These are phyloP conservation scores for Stegodyphus mimosarum DNA, from an alignment of 1,140 invertebrate species.

Conservation along the genomic window DNA sequence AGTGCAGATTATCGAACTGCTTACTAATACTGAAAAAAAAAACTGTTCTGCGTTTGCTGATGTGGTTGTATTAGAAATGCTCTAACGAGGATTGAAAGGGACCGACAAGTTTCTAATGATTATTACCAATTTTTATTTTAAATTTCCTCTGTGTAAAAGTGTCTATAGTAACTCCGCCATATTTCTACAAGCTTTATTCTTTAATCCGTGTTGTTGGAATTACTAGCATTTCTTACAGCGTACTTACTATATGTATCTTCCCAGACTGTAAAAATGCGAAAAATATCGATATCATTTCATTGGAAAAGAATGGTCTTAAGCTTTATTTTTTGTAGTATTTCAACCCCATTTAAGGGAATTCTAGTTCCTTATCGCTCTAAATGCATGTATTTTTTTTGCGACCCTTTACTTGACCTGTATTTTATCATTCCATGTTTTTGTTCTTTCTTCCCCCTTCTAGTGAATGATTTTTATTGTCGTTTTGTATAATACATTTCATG, in stretches of 20 bases:
- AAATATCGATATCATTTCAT: too few species aligned
- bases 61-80: background rate
- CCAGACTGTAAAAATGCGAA: too few species aligned
- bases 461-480: constrained; percentile 16
- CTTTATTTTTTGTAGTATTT: constrained; percentile 21
- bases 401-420: constrained; percentile 10
- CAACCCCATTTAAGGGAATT: constrained; percentile 19
- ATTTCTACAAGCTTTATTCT: constrained; percentile 35
- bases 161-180: constrained; percentile 28
- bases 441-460: background rate
- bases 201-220: constrained; percentile 15
- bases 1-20: constrained; percentile 25
- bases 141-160: constrained; percentile 22
- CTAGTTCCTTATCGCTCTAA: constrained; percentile 51
- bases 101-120: background rate
- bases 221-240: too few species aligned
- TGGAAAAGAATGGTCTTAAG: constrained; percentile 23
- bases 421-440: constrained; percentile 53
- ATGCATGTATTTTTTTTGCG: constrained; percentile 18
- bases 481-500: constrained; percentile 26
- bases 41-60: background rate
- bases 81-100: background rate
- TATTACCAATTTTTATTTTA: constrained; percentile 20
- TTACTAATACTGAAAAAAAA: background rate
- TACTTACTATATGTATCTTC: too few species aligned